Evolutionary conservation across 2,797 vertebrate species (phyloP).

Genomic region (Squalus acanthias): DNA sequence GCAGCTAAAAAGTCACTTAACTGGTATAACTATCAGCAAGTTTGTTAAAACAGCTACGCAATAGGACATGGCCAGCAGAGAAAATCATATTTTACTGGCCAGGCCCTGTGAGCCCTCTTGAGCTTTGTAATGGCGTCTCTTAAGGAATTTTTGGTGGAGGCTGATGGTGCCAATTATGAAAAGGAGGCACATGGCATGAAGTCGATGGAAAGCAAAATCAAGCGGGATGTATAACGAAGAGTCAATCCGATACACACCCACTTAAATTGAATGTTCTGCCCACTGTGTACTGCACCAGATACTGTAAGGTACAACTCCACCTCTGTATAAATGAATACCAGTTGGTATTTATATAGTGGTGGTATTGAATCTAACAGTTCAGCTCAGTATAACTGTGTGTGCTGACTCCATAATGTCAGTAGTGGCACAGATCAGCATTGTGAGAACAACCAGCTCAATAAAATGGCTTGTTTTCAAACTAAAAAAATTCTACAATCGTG

Average conservation of each 20-base stretch:
- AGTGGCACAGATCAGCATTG: neutral
- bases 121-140: neutral
- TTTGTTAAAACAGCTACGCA: neutral
- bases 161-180: neutral
- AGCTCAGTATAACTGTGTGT: neutral
- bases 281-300: neutral
- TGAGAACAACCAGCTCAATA: neutral
- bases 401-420: neutral
- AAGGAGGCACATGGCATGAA: neutral
- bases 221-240: neutral
- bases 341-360: neutral
- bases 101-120: neutral
- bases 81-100: neutral
- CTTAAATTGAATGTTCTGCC: neutral
- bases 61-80: no score
- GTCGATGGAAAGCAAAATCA: neutral
- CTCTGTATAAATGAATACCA: neutral
- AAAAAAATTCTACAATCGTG: neutral
- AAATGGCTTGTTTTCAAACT: neutral
- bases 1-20: neutral
- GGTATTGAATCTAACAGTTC: neutral
- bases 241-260: neutral
- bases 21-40: neutral
- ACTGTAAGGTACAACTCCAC: neutral
- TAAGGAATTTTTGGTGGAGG: neutral